These are phyloP conservation scores for Lamellibrachia luymesi DNA, from an alignment of 1,140 invertebrate species.

Conservation along the genomic window DNA sequence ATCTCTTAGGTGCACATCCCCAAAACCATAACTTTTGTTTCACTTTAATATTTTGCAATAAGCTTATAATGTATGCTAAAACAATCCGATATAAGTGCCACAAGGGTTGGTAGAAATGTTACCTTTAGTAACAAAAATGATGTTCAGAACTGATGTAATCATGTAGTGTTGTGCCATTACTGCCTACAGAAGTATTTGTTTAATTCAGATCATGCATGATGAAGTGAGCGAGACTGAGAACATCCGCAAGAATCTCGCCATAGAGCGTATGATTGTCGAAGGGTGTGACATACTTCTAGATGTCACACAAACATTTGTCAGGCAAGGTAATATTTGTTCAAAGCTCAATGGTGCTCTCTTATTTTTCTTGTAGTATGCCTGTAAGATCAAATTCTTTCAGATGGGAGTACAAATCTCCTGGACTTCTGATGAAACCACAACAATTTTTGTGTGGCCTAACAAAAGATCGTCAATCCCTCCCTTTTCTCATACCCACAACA, in stretches of 20 bases:
- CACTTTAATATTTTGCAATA: no score
- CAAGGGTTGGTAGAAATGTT: neutral
- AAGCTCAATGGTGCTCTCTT: neutral
- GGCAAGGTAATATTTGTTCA: conserved; percentile 49
- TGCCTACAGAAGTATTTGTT: neutral
- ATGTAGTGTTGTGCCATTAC: neutral
- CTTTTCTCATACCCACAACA: no score
- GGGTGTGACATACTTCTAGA: conserved; percentile 92
- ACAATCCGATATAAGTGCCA: neutral
- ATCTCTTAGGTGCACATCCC: no score
- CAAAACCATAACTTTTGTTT: no score
- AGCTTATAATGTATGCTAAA: no score
- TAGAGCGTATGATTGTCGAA: conserved; percentile 92
- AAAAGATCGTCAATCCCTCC: no score
- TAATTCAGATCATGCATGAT: conserved; percentile 56
- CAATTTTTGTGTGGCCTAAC: no score
- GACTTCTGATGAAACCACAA: no score
- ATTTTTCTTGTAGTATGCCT: conserved; percentile 2
- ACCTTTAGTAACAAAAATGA: no score
- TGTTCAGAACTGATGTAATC: no score
- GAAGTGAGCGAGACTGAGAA: conserved; percentile 91
- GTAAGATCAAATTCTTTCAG: no score
- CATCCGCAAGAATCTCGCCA: conserved; percentile 86
- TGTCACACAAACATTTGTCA: conserved; percentile 79
- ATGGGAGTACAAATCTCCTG: no score